Percentiles rank a stretch among this genome's conserved stretches.
Conservation (phyloP, 2,113 vertebrate genomes). For the Brienomyrus brachyistius region DNA sequence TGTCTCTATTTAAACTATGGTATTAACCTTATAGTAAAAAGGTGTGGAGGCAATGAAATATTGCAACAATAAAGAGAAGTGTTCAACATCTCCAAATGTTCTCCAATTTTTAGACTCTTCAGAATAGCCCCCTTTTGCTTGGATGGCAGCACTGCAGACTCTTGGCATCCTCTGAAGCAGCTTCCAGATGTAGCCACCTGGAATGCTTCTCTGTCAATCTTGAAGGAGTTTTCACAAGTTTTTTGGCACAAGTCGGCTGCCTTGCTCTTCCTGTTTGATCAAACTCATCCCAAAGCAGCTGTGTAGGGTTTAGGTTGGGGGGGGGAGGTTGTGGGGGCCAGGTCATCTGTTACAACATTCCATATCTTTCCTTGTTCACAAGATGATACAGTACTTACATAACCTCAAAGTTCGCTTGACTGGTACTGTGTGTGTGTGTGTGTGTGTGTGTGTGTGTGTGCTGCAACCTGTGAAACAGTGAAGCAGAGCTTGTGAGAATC, state of each 20-base stretch:
- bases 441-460: no score
- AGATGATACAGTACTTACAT: neutral
- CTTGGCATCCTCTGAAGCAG: neutral
- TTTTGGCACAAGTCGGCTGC: neutral
- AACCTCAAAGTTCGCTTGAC: neutral
- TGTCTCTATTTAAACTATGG: neutral
- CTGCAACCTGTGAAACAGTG: neutral
- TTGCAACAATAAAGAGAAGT: neutral
- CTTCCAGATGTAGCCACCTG: neutral
- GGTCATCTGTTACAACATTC: neutral
- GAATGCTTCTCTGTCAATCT: neutral
- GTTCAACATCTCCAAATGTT: neutral
- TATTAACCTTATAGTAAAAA: neutral
- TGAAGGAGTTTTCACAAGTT: neutral
- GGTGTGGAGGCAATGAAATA: neutral
- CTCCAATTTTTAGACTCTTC: neutral
- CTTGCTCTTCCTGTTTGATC: neutral
- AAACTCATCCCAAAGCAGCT: neutral
- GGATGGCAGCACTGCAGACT: neutral
- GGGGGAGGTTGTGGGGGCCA: neutral
- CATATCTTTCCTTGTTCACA: neutral
- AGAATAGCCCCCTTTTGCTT: neutral
- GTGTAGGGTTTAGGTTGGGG: neutral
- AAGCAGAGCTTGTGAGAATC: neutral
- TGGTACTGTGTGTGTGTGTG: neutral